Conservation (phyloP, 2,797 vertebrate species). For the Crocodylus rhombifer region DNA sequence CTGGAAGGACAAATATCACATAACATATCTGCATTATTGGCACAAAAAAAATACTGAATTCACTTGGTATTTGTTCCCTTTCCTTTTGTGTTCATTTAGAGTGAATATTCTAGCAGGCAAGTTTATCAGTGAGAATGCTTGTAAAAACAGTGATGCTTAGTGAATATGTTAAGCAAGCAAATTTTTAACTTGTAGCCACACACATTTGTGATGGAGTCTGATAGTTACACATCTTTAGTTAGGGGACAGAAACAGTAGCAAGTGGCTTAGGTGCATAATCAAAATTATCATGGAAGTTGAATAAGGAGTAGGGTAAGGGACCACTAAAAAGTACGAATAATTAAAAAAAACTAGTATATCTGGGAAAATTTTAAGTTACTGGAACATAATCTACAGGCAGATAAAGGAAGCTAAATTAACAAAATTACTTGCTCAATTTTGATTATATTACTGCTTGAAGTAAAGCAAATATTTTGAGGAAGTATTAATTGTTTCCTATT, state of each 20-base stretch:
- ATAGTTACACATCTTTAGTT: not conserved
- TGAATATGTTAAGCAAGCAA: conserved; percentile 4
- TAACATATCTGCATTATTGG: not conserved
- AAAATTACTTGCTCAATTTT: not conserved
- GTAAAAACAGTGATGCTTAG: not conserved
- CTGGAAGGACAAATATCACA: not conserved
- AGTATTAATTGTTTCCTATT: conserved; percentile 53
- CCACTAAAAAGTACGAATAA: conserved; percentile 28
- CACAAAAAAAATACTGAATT: not conserved
- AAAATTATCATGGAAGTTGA: conserved; percentile 53
- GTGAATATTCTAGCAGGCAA: not conserved
- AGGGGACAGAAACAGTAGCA: conserved; percentile 29
- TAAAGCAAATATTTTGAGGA: not conserved
- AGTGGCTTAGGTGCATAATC: conserved; percentile 51
- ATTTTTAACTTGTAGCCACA: not conserved
- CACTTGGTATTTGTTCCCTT: conserved; percentile 21
- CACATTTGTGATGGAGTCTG: not conserved
- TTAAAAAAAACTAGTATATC: not conserved
- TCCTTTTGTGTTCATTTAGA: not conserved
- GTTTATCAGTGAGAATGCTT: conserved; percentile 13
- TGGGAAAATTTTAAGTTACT: not conserved
- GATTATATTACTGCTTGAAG: not conserved
- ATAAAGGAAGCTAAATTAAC: not conserved
- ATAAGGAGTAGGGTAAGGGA: conserved; percentile 15
- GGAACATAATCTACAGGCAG: not conserved